Evolutionary conservation across 2,113 vertebrate species (phyloP).

Genomic region (Fukomys damarensis): DNA sequence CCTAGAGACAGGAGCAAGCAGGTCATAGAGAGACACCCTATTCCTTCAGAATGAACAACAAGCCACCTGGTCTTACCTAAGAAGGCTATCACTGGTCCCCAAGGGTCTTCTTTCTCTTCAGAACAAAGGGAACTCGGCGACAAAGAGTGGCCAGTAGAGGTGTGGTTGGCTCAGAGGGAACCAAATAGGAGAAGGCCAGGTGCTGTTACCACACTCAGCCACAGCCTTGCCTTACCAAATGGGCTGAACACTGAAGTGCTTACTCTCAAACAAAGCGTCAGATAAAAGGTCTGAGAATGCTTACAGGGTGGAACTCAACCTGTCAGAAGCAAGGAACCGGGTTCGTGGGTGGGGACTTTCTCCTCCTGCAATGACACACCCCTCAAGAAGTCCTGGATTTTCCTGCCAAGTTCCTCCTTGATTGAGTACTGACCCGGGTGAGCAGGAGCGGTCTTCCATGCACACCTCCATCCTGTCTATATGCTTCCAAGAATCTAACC

Average conservation of each 20-base stretch:
- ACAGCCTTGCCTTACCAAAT: neutral
- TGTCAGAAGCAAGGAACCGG: conserved; percentile 47
- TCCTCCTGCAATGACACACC: conserved; percentile 50
- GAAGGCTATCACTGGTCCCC: neutral
- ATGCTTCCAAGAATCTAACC: neutral
- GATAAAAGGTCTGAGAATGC: neutral
- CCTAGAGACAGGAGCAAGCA: neutral
- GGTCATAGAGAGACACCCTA: neutral
- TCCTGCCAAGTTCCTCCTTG: conserved; percentile 51
- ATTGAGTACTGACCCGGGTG: neutral
- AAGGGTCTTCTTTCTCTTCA: conserved; percentile 19
- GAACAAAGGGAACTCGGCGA: neutral
- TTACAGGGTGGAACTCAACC: conserved; percentile 68
- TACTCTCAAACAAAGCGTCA: conserved; percentile 18
- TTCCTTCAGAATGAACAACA: neutral
- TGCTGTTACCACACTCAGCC: neutral
- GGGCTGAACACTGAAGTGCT: neutral
- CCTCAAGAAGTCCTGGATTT: conserved; percentile 8
- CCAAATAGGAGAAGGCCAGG: neutral
- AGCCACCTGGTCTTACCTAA: conserved; percentile 62
- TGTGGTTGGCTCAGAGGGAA: neutral
- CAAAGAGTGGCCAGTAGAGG: neutral
- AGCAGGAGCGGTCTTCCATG: neutral
- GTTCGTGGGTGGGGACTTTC: conserved; percentile 54
- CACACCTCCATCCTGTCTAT: neutral